Percentiles rank a stretch among this genome's conserved stretches.
These are phyloP conservation scores for Troides oblongomaculatus DNA, from an alignment of 2,888 invertebrate species.

Conservation along the genomic window DNA sequence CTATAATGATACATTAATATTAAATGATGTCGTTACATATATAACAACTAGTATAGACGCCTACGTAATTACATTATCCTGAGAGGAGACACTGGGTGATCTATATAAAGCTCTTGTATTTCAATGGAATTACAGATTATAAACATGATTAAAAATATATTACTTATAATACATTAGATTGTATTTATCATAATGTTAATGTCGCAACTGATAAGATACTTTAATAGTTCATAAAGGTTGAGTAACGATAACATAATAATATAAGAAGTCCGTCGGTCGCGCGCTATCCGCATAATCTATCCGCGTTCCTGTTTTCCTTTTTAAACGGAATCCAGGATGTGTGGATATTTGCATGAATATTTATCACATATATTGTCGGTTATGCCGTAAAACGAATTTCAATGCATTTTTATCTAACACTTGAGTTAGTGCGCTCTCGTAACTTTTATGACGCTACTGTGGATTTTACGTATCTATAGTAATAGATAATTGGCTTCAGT, in stretches of 20 bases:
- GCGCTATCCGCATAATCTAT: conserved; percentile 49
- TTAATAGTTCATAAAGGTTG: conserved; percentile 24
- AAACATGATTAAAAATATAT: too few species aligned
- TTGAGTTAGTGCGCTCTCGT: conserved; percentile 33
- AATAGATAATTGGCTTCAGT: not conserved
- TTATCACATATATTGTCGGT: conserved; percentile 66
- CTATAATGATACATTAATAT: too few species aligned
- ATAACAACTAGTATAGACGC: too few species aligned
- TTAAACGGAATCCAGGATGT: conserved; percentile 77
- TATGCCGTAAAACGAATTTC: conserved; percentile 69
- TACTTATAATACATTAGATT: not conserved
- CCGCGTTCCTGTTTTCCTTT: conserved; percentile 73
- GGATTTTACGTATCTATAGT: conserved; percentile 14
- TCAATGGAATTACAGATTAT: too few species aligned
- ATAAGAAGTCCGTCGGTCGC: conserved; percentile 32
- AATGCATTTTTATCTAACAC: conserved; percentile 71
- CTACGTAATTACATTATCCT: too few species aligned
- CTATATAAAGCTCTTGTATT: too few species aligned
- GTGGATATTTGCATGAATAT: conserved; percentile 73
- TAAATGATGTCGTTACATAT: too few species aligned
- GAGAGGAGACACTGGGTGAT: too few species aligned
- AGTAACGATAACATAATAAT: conserved; percentile 31
- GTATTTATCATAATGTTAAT: not conserved
- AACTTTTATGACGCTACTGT: conserved; percentile 30
- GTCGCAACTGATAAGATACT: not conserved